Evolutionary conservation across 2,113 vertebrate genomes (phyloP), one percentile per base, ranked within the genome.

Genomic region (Barbus barbus): DNA sequence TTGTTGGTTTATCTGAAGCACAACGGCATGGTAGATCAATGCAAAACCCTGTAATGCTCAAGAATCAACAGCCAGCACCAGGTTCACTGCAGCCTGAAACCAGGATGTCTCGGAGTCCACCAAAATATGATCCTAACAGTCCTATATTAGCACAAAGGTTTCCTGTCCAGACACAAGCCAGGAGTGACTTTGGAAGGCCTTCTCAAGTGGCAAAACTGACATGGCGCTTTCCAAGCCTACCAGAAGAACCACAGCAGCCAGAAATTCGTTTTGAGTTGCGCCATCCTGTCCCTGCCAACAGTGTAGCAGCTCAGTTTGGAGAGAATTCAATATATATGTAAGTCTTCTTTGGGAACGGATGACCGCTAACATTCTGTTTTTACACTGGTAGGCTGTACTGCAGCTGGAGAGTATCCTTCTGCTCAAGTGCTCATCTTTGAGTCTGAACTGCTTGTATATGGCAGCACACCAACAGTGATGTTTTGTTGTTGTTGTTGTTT

Each of bases 331-430:
- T n/a, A n/a, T n/a, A n/a, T n/a, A n/a, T n/a, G n/a, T n/a, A n/a
- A n/a, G n/a, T n/a, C n/a, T n/a, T 94, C 72, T 83, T 93, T 9
- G 92, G 93, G 9, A 93, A 89, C 3, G 85, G 90, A 69, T 86
- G 89, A 89, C 36, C 86, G 44, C 90, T 93, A 80, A 85, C 3
- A 4, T 65, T 89, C 87, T 7, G 91, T 91, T 74, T 84, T 94
- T 75, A 90, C 90, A 5, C 67, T 93, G 72, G 60, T 12, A 28
- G 60, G 60, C 5, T 63, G 60, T 63, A 1, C 12, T 28, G 11
- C 60, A 16, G 31, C 13, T 63, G 26, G 60, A 31, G 60, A 31
- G 13, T 26, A 31, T 16, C 2, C 26, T 16, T 28, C 60, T 28
- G 5, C 26, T 63, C 60, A 63, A 63, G 60, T 63, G 60, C 60